Percentiles rank a stretch among this genome's conserved stretches.
Evolutionary conservation across 1,140 invertebrate species (phyloP).

Genomic region (Mesaphorura yosii): DNA sequence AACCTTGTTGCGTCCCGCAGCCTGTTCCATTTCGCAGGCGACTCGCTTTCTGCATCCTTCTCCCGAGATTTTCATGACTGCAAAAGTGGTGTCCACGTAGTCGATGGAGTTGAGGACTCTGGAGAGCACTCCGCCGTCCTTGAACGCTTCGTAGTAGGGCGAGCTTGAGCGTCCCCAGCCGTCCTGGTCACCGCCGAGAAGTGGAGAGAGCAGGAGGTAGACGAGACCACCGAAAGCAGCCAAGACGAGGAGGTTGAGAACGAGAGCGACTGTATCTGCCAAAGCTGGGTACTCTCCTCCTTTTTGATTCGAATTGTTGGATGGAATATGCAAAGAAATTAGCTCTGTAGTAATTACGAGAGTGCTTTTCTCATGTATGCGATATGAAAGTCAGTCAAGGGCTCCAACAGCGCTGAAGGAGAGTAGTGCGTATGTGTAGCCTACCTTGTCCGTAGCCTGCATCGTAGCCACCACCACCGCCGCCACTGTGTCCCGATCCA

Average conservation of each 20-base stretch:
- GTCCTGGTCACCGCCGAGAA: slow-evolving; percentile 28
- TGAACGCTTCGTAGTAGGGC: slow-evolving; percentile 31
- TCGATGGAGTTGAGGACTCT: slow-evolving; percentile 31
- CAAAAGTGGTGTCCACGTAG: slow-evolving; percentile 32
- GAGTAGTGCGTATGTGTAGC: neutral
- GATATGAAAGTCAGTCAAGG: too few species aligned
- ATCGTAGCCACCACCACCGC: slow-evolving; percentile 11
- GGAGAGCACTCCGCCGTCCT: slow-evolving; percentile 30
- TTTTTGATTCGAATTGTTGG: slow-evolving; percentile 3
- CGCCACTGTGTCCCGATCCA: slow-evolving; percentile 14
- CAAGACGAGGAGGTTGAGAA: slow-evolving; percentile 30
- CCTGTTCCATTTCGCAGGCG: slow-evolving; percentile 31
- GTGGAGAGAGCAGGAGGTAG: slow-evolving; percentile 29
- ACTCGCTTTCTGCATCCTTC: slow-evolving; percentile 30
- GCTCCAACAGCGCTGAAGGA: too few species aligned
- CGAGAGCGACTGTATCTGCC: slow-evolving; percentile 31
- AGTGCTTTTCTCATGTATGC: too few species aligned
- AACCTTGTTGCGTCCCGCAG: slow-evolving; percentile 30
- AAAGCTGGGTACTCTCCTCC: slow-evolving; percentile 27
- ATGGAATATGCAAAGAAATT: slow-evolving; percentile 8
- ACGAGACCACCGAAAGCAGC: slow-evolving; percentile 31
- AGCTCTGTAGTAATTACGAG: slow-evolving; percentile 11
- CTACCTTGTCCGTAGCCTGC: slow-evolving; percentile 10
- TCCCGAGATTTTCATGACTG: slow-evolving; percentile 31
- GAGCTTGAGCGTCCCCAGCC: slow-evolving; percentile 29